A percentile compares a stretch with the other conserved stretches of the same genome.
These are phyloP conservation scores for human DNA, from an alignment of 2,113 vertebrate genomes.

Conservation along the genomic window GRCh38 chr18:79234001-79234500, in stretches of 20 bases:
- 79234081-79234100: neutral
- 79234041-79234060: neutral
- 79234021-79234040: neutral
- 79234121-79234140: neutral
- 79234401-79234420: neutral
- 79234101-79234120: neutral
- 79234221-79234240: neutral
- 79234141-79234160: rapidly evolving
- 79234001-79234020: neutral
- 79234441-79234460: neutral
- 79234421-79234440: neutral
- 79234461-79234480: neutral
- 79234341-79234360: neutral
- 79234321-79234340: neutral
- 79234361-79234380: neutral
- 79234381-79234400: neutral
- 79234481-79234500: neutral
- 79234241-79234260: neutral
- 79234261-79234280: neutral
- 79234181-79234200: no score
- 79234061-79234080: neutral
- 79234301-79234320: neutral
- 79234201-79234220: neutral
- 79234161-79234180: neutral
- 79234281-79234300: neutral